Evolutionary conservation across 2,888 invertebrate genomes (phyloP).

Genomic region (Eumacrocentrus americanus): DNA sequence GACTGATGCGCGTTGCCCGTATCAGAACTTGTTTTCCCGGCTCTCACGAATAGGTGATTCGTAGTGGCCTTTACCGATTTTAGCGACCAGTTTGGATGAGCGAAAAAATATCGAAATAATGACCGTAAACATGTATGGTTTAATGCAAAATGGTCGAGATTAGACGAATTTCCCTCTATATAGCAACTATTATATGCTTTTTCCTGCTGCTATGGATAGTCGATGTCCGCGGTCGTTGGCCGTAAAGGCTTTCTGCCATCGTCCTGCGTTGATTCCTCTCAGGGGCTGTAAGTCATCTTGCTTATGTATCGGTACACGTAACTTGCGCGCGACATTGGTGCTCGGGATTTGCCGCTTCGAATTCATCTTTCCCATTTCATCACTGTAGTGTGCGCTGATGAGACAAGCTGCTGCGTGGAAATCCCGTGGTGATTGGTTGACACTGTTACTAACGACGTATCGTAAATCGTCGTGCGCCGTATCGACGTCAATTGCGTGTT

Average conservation of each 20-base stretch:
- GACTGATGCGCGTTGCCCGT: conserved; percentile 1
- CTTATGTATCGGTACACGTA: conserved; percentile 27
- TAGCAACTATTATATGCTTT: conserved; percentile 12
- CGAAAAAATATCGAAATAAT: background rate
- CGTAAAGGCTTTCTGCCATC: background rate
- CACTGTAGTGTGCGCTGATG: conserved; percentile 16
- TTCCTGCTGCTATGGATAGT: background rate
- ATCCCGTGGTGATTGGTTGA: conserved; percentile 29
- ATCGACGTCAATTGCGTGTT: background rate
- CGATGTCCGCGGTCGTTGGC: background rate
- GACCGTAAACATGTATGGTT: background rate
- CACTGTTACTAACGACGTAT: conserved; percentile 33
- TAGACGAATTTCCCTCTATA: too few relatives aligned
- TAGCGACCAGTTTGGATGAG: background rate
- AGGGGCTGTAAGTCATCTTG: conserved; percentile 29
- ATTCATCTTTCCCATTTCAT: background rate
- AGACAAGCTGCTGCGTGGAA: conserved; percentile 10
- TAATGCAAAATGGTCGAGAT: background rate
- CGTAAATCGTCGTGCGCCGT: conserved; percentile 27
- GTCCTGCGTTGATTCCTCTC: conserved; percentile 29
- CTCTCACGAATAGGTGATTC: background rate
- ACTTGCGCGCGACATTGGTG: conserved; percentile 3
- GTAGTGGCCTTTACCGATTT: conserved; percentile 9
- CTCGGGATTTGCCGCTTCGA: background rate
- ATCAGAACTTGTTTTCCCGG: conserved; percentile 11